Conservation (phyloP, 2,113 vertebrate genomes). For the Clarias macrocephalus region DNA sequence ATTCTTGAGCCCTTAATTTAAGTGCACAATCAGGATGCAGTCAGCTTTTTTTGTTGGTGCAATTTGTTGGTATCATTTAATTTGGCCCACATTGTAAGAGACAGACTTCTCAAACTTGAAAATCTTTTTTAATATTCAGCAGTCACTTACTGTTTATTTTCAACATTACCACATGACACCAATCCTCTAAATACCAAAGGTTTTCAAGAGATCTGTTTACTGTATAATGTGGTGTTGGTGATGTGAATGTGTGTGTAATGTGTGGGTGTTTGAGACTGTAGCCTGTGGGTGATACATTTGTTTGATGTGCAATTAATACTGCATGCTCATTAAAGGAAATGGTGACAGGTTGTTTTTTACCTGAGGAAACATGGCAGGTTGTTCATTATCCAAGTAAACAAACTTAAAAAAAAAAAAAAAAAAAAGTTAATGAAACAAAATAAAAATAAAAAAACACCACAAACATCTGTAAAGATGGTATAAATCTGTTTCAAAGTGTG, state of each 20-base stretch:
- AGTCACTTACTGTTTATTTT: background rate
- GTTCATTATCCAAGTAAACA: conserved; percentile 10
- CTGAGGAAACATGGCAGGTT: conserved; percentile 28
- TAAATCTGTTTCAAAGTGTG: conserved; percentile 2
- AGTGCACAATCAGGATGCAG: background rate
- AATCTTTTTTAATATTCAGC: background rate
- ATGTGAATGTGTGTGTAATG: conserved; percentile 13
- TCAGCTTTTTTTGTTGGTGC: background rate
- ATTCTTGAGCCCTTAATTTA: background rate
- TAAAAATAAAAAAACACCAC: too few relatives aligned
- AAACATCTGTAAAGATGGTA: conserved; percentile 32
- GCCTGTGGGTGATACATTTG: conserved; percentile 45
- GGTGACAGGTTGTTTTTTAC: conserved; percentile 53
- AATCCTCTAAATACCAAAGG: background rate
- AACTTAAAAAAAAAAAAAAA: too few relatives aligned
- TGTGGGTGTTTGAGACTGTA: conserved; percentile 43
- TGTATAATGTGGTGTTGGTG: background rate
- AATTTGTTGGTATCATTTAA: background rate
- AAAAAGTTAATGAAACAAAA: too few relatives aligned
- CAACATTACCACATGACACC: background rate
- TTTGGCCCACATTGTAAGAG: background rate
- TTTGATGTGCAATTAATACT: conserved; percentile 61
- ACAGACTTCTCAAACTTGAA: background rate
- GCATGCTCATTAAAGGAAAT: conserved; percentile 51
- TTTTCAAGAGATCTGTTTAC: conserved; percentile 8